Base-by-base conservation (phyloP, 1,140 invertebrate genomes). In the Fopius arisanus region DNA sequence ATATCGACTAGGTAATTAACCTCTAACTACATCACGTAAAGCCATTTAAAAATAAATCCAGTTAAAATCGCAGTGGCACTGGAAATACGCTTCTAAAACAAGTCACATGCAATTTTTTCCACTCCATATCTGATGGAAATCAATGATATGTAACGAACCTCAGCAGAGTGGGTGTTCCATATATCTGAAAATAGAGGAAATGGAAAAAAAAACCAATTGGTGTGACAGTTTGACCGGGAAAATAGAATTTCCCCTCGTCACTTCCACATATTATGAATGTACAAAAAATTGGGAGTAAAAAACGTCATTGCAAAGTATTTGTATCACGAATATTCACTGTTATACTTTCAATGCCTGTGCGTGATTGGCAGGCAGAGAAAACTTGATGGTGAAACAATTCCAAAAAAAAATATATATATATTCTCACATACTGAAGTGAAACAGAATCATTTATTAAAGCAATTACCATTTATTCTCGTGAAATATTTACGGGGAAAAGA, bases 21-120 rank as follows among this genome's bases (percentile, higher is more conserved):
- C 54, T 26, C 19, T 26, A 23, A 26, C 54, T 12, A 26, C 43
- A 51, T 51, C 43, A 51, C 43, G 43, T 51, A 51, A 51, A 21
- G 9, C 23, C 19, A 14, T 59, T 59, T 26, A 59, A 59, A 59
- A 59, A 26, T 14, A 59, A 59, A 59, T 26, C 54, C 4, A 19
- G 54, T 59, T 59, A 59, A 59, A 23, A 59, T 59, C 19, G 1
- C 26, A 23, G 54, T 19, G 19, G 14, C 23, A 59, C 54, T 59
- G 54, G 19, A 59, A 59, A 59, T 59, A 59, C 54, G 10, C 23
- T 59, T 59, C 54, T 59, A 59, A 59, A 59, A 26, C 54, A 26
- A 59, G 5, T 59, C 54, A 59, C 23, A 59, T 59, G 54, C 54
- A 59, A 59, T 59, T 59, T 59, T 59, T 59, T 59, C 54, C 54